Evolutionary conservation across 2,888 invertebrate genomes (phyloP), one percentile per base, ranked within the genome.

Genomic region (Diadegma fenestrale): DNA sequence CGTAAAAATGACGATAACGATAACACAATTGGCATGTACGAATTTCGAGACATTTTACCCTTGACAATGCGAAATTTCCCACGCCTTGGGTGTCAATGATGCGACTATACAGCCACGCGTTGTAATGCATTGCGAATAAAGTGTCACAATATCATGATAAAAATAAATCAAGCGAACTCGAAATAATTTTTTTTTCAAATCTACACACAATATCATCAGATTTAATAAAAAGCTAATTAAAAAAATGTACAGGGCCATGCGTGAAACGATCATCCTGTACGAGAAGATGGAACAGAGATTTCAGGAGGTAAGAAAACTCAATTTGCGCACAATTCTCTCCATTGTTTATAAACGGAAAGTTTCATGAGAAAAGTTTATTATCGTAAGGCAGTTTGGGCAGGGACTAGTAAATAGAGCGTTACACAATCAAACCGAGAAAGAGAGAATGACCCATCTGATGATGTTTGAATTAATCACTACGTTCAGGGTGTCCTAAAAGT

Each of bases 381-480:
- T 83, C 73, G 12, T 61, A 45, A 30, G 17, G 71, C 63, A 68
- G 37, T 41, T 73, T 54, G 48, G 71, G 54, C 69, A 58, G 43
- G 37, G 26, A 41, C 19, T n/a, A 43, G 26, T 33, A 51, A 10
- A 66, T 26, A 58, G 72, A 30, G 73, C 19, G 73, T 73, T 79
- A 63, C 68, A 83, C 73, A 83, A 83, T 83, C 69, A 79, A 83
- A 51, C 22, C 63, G 2, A 71, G 71, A 71, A 33, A 51, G 14
- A 75, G 75, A 75, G 75, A 75, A 75, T 81, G 83, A 83, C 63
- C 83, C 71, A 84, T 80, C 66, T 37, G n/a, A 45, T 43, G 81
- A 81, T 72, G 81, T 79, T 79, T 66, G 64, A 79, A 54, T 66
- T n/a, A 43, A 19, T 26, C 14, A 14, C 6, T 26, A 26, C 14